A percentile compares a stretch with the other conserved stretches of the same genome.
These are phyloP conservation scores for Stenichneumon culpator DNA, from an alignment of 2,888 invertebrate genomes.

Conservation along the genomic window DNA sequence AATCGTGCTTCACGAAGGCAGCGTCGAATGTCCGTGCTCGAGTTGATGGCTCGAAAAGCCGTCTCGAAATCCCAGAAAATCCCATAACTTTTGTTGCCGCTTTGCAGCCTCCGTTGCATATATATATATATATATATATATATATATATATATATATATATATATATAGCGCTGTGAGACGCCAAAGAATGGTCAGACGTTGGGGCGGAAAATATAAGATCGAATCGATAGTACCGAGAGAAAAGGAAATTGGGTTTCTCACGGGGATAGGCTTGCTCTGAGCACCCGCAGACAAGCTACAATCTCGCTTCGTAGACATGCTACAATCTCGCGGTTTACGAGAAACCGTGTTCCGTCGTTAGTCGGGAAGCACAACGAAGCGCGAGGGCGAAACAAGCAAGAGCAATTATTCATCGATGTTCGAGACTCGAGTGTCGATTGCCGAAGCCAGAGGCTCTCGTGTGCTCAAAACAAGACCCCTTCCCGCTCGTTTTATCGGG, in stretches of 20 bases:
- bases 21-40: slow-evolving; percentile 8
- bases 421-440: neutral
- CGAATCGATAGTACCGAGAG: slow-evolving; percentile 23
- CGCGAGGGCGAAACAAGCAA: slow-evolving; percentile 1
- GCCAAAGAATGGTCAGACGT: slow-evolving; percentile 17
- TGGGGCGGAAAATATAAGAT: slow-evolving; percentile 41
- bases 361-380: neutral
- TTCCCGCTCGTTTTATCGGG: slow-evolving; percentile 1
- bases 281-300: neutral
- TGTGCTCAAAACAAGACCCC: neutral
- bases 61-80: slow-evolving; percentile 36
- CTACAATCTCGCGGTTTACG: neutral
- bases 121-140: neutral
- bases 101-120: neutral
- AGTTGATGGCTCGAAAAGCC: slow-evolving; percentile 20
- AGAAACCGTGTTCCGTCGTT: slow-evolving; percentile 10
- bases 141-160: neutral
- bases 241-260: slow-evolving; percentile 54
- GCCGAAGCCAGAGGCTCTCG: neutral
- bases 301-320: neutral
- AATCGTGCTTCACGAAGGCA: slow-evolving; percentile 27
- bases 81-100: slow-evolving; percentile 19
- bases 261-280: slow-evolving; percentile 36
- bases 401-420: slow-evolving; percentile 22
- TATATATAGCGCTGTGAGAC: neutral